Evolutionary conservation across 1,140 invertebrate species (phyloP).

Genomic region (Drosophila murphyi): DNA sequence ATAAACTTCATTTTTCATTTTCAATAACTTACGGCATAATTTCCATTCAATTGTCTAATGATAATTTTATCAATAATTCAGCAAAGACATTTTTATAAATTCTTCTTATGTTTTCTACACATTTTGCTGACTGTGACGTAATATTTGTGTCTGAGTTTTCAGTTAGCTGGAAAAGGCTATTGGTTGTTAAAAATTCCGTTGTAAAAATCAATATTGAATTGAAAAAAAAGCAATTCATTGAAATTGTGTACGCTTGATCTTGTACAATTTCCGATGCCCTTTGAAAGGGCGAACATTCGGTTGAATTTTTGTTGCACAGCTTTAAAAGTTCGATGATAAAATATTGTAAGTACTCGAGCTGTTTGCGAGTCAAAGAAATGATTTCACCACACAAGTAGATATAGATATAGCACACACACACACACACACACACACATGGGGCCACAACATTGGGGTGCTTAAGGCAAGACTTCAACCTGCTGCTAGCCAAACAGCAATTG

Average conservation of each 20-base stretch:
- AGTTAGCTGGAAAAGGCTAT: too few species aligned
- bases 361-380: constrained; percentile 6
- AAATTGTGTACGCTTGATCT: background rate
- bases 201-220: too few species aligned
- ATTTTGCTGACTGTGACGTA: too few species aligned
- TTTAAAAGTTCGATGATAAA: constrained; percentile 9
- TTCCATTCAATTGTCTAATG: too few species aligned
- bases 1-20: too few species aligned
- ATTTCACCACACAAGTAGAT: constrained; percentile 5
- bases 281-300: background rate
- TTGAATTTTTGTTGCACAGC: background rate
- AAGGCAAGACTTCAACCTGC: background rate
- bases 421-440: background rate
- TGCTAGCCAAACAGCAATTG: constrained; percentile 2
- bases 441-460: background rate
- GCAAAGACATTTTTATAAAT: too few species aligned
- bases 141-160: too few species aligned
- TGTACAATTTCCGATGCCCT: background rate
- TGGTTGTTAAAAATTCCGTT: background rate
- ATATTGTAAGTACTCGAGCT: background rate
- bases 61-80: too few species aligned
- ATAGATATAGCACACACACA: background rate
- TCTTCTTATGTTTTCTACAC: too few species aligned
- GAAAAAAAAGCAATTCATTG: background rate
- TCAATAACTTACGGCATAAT: too few species aligned